Evolutionary conservation across 1,140 invertebrate genomes (phyloP).

Genomic region (Subanguina moxae): DNA sequence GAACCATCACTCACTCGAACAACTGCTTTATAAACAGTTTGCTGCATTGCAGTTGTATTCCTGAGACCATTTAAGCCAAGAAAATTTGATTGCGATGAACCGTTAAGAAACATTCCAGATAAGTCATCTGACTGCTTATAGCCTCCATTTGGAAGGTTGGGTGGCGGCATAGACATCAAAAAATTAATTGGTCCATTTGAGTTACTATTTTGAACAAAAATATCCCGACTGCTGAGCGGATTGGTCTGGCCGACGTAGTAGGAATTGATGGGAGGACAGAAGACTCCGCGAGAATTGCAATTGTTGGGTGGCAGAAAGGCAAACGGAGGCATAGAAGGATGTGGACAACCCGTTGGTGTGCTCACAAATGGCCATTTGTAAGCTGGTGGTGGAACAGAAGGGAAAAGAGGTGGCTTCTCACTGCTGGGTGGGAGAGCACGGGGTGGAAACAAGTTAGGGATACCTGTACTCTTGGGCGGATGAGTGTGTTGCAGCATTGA

Average conservation of each 20-base stretch:
- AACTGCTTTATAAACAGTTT: background rate
- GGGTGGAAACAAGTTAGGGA: too few species aligned
- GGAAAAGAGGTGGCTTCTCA: too few species aligned
- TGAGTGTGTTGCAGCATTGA: background rate
- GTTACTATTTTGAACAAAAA: background rate
- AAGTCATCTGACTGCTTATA: background rate
- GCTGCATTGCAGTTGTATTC: background rate
- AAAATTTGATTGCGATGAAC: too few species aligned
- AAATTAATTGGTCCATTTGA: too few species aligned
- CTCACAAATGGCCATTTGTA: background rate
- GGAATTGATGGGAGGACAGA: background rate
- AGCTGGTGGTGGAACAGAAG: background rate
- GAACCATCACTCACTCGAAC: slow-evolving; percentile 25
- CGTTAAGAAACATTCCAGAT: too few species aligned
- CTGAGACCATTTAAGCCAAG: too few species aligned
- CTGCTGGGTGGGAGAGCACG: too few species aligned
- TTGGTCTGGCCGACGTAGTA: background rate
- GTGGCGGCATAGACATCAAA: slow-evolving; percentile 3
- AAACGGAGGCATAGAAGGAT: slow-evolving; percentile 1
- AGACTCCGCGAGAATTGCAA: background rate
- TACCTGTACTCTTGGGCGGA: too few species aligned
- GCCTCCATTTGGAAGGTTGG: background rate
- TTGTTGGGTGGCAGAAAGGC: slow-evolving; percentile 5
- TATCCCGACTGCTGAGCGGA: too few species aligned
- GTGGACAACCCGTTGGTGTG: background rate